phyloP scores from a whole-genome alignment of 2,113 vertebrate genomes.

The Ranitomeya imitator region DNA sequence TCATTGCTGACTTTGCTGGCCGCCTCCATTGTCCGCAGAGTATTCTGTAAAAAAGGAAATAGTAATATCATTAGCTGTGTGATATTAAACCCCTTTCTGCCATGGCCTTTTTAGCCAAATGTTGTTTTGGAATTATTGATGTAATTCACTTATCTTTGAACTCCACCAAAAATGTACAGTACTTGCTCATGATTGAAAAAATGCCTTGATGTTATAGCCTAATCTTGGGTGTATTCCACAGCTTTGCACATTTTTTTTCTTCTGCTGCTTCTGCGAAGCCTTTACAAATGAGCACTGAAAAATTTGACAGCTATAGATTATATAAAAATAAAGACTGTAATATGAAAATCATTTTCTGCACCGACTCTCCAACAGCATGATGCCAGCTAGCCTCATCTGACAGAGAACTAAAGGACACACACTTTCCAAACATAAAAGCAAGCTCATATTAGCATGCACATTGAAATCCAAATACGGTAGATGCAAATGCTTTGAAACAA shows the following conservation, averaged over 20 bases:
- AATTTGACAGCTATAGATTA: background rate
- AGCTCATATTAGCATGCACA: slow-evolving; percentile 7
- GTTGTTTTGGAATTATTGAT: background rate
- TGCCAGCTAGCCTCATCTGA: background rate
- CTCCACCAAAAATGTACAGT: background rate
- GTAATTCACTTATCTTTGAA: slow-evolving; percentile 5
- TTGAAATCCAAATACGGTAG: slow-evolving; percentile 35
- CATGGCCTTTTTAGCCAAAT: too few species aligned
- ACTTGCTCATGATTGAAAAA: background rate
- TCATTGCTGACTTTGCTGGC: too few species aligned
- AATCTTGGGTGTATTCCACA: background rate
- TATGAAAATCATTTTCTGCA: slow-evolving; percentile 15
- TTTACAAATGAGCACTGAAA: background rate
- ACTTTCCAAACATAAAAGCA: slow-evolving; percentile 27
- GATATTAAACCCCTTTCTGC: too few species aligned
- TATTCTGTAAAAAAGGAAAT: too few species aligned
- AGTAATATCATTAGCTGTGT: too few species aligned
- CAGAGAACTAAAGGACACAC: slow-evolving; percentile 3
- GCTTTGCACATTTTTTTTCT: background rate
- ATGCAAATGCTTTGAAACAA: slow-evolving; percentile 46
- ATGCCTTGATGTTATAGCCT: background rate
- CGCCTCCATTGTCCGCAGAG: too few species aligned
- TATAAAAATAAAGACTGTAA: background rate
- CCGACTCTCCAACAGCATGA: background rate
- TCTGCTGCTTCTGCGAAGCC: background rate